Base-by-base conservation (phyloP, 2,797 vertebrate genomes). In the Morelia viridis region DNA sequence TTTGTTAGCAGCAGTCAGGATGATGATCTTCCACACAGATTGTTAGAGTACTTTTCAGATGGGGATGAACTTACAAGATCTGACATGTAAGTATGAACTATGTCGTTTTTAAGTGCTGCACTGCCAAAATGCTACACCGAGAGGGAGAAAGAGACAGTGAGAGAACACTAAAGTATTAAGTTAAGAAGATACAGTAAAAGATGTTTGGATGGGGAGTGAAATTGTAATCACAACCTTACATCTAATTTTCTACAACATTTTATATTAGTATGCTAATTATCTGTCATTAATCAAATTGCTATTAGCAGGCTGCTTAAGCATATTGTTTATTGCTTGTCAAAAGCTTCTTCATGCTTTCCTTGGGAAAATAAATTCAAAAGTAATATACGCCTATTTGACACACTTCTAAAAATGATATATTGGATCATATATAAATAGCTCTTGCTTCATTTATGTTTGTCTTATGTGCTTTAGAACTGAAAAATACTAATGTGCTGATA, bases 41-140 rank as follows among this genome's bases (percentile, higher is more conserved):
- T 98, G 0, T 31, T 97, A 91, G 92, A 68, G 41, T 89, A 96
- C 65, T 97, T 97, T 85, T 68, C 83, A 84, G 95, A 94, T 1
- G 92, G 90, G 91, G 92, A 95, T 35, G 84, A 56, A 0, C 53
- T 76, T 88, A 87, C 64, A 12, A 62, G 90, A 4, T 50, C 93
- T 1, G 65, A 94, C 46, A 24, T 0, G 97, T 97, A 95, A 97
- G 92, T 96, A 12, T 76, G 24, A 85, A 92, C 62, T 90, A 92
- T 0, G 0, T 46, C 24, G 4, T 35, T 91, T 90, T 22, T 19
- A 56, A 22, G 19, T 89, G 19, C 13, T 71, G 17, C n/a, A 65
- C 64, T 65, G 35, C 9, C 22, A 17, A 24, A 56, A 56, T n/a
- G n/a, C 57, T 4, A 31, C n/a, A 53, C 8, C 1, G 6, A 53